Evolutionary conservation across 1,140 invertebrate genomes (phyloP).

Genomic region (Arctopsyche grandis): DNA sequence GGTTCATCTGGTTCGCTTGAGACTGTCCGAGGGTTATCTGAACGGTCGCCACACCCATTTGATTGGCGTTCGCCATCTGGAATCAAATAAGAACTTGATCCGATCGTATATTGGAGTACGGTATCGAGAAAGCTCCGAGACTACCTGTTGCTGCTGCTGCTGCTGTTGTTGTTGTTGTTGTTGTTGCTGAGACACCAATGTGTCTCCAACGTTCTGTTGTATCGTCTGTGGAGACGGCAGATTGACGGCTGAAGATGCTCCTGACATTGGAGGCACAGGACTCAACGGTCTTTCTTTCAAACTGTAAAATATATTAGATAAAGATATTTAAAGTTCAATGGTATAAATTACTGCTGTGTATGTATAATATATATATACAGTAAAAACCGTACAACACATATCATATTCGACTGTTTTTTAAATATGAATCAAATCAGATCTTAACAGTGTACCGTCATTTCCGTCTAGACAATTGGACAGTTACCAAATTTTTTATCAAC

Average conservation of each 20-base stretch:
- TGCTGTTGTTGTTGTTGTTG: constrained; percentile 52
- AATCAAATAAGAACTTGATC: constrained; percentile 2
- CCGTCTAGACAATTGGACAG: too few relatives aligned
- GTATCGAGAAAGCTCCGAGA: background rate
- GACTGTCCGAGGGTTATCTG: constrained; percentile 23
- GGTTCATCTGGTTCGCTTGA: constrained; percentile 31
- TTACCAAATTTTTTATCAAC: too few relatives aligned
- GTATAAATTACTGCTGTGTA: background rate
- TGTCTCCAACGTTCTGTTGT: constrained; percentile 42
- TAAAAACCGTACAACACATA: background rate
- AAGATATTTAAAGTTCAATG: background rate
- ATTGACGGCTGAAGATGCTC: constrained; percentile 43
- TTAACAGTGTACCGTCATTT: too few relatives aligned
- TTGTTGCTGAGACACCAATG: constrained; percentile 50
- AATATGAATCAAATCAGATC: too few relatives aligned
- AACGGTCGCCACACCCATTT: background rate
- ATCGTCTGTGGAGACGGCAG: constrained; percentile 49
- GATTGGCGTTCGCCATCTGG: constrained; percentile 41
- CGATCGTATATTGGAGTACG: background rate
- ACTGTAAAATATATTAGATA: constrained; percentile 63
- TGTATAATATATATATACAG: background rate
- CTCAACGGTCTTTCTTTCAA: constrained; percentile 85
- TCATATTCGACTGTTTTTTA: too few relatives aligned
- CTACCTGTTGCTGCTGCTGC: constrained; percentile 14
- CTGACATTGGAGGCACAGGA: constrained; percentile 66